Evolutionary conservation across 2,888 invertebrate genomes (phyloP).

Genomic region (Ormia ochracea): DNA sequence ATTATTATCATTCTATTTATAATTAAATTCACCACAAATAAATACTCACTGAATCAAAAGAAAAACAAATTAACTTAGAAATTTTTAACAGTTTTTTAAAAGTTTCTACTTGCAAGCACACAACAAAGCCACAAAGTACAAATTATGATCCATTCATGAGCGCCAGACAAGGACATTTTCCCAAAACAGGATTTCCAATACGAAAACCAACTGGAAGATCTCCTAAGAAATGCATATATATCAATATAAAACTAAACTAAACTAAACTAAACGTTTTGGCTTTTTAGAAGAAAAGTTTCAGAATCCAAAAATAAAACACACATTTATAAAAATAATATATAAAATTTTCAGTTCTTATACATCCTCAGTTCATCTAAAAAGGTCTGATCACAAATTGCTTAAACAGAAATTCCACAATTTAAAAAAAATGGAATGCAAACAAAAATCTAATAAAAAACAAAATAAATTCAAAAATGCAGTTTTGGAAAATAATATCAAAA

Average conservation of each 20-base stretch:
- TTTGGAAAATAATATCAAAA: constrained; percentile 61
- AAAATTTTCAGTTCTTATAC: constrained; percentile 66
- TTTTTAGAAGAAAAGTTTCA: constrained; percentile 46
- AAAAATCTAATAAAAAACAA: constrained; percentile 35
- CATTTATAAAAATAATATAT: constrained; percentile 28
- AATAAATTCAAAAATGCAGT: constrained; percentile 60
- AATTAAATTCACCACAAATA: constrained; percentile 57
- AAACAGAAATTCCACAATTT: constrained; percentile 44
- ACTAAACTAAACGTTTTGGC: constrained; percentile 40
- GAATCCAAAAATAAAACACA: constrained; percentile 38
- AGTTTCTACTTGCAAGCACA: constrained; percentile 13
- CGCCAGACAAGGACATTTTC: neutral
- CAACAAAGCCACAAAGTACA: constrained; percentile 35
- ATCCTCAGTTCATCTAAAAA: constrained; percentile 73
- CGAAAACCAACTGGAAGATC: neutral
- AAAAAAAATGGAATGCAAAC: constrained; percentile 6
- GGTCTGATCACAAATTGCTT: constrained; percentile 75
- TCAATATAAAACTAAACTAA: constrained; percentile 60
- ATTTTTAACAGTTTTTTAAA: constrained; percentile 42
- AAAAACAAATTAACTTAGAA: constrained; percentile 10
- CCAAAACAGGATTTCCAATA: neutral
- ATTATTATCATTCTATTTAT: constrained; percentile 59
- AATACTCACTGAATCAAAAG: constrained; percentile 59
- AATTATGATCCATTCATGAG: constrained; percentile 48
- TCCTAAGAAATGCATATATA: constrained; percentile 66